Percentiles rank a stretch among this genome's conserved stretches.
These are phyloP conservation scores for Paraescarpia echinospica DNA, from an alignment of 1,140 invertebrate genomes.

Conservation along the genomic window DNA sequence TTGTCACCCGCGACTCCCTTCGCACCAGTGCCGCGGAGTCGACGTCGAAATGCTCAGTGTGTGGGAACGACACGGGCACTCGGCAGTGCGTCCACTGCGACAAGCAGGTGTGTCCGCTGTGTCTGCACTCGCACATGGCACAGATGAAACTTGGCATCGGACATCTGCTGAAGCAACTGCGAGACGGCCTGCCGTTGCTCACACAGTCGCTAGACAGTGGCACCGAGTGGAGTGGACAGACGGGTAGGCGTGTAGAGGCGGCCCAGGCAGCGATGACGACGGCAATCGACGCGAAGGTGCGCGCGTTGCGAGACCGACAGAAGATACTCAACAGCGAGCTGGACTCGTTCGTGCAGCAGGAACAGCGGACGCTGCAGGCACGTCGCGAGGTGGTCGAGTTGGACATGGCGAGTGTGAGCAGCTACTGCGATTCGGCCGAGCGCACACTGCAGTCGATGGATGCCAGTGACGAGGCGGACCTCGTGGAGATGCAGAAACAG, in stretches of 20 bases:
- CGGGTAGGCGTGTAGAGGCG: slow-evolving; percentile 56
- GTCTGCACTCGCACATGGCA: not conserved
- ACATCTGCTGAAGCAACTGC: slow-evolving; percentile 88
- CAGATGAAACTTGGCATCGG: slow-evolving; percentile 90
- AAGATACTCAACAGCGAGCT: slow-evolving; percentile 85
- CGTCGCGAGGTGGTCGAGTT: slow-evolving; percentile 90
- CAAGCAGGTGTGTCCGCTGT: slow-evolving; percentile 67
- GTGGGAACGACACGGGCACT: slow-evolving; percentile 92
- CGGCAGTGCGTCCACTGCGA: slow-evolving; percentile 88
- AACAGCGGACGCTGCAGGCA: slow-evolving; percentile 78
- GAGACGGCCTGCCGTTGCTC: slow-evolving; percentile 69
- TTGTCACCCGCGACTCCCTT: slow-evolving; percentile 86
- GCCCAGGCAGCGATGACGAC: slow-evolving; percentile 91
- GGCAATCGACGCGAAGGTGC: slow-evolving; percentile 82
- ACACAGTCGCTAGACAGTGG: slow-evolving; percentile 80
- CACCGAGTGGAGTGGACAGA: not conserved
- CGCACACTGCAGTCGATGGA: slow-evolving; percentile 79
- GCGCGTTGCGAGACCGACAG: slow-evolving; percentile 86
- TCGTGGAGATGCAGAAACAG: slow-evolving; percentile 46
- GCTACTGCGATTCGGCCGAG: slow-evolving; percentile 95
- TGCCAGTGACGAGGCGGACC: slow-evolving; percentile 35
- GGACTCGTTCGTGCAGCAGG: slow-evolving; percentile 81
- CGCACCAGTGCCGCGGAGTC: not conserved
- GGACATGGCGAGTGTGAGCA: slow-evolving; percentile 88
- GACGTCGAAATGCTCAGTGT: slow-evolving; percentile 56